These are phyloP conservation scores for Phyto melanocephala DNA, from an alignment of 2,888 invertebrate species.

Conservation along the genomic window DNA sequence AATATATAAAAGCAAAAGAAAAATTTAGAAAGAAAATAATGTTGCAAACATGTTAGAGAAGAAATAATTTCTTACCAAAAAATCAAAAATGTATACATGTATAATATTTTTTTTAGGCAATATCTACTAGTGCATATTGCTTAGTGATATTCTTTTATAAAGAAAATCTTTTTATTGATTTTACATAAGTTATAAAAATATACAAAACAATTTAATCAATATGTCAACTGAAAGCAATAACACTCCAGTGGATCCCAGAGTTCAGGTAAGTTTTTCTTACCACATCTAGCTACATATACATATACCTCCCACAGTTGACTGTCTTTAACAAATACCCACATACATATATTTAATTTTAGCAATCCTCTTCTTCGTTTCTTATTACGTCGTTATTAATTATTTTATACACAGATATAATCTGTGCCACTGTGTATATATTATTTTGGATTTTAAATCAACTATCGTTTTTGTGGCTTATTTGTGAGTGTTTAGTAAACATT, in stretches of 20 bases:
- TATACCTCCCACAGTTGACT: too few relatives aligned
- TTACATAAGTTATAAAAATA: neutral
- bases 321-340: too few relatives aligned
- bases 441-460: neutral
- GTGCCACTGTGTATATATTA: neutral
- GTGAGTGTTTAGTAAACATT: neutral
- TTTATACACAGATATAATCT: neutral
- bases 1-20: neutral
- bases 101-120: too few relatives aligned
- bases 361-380: neutral
- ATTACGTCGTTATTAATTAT: neutral
- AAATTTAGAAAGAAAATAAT: neutral
- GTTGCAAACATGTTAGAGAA: neutral
- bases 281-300: too few relatives aligned
- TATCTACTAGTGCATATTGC: neutral
- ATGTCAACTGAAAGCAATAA: conserved; percentile 81
- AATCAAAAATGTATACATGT: too few relatives aligned
- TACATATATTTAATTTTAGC: neutral
- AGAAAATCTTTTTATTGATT: neutral
- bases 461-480: neutral
- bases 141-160: conserved; percentile 42
- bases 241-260: conserved; percentile 87
- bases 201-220: conserved; percentile 55
- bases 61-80: too few relatives aligned
- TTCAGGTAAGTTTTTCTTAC: conserved; percentile 82